Base-by-base conservation (phyloP, 2,113 vertebrate genomes). In the Lophochroa leadbeateri region DNA sequence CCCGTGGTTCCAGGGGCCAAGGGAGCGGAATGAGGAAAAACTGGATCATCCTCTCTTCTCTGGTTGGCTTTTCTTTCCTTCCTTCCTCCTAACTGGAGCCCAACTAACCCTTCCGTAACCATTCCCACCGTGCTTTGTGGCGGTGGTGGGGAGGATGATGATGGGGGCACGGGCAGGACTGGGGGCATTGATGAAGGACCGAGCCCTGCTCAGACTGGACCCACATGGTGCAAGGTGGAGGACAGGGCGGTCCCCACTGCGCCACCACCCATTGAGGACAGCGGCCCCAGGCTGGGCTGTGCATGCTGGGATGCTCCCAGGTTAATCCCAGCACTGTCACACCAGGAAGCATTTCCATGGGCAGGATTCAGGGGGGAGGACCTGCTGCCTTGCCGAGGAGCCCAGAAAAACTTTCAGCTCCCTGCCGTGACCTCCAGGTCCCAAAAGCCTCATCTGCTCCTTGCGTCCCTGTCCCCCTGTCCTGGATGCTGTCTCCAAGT, bases 51-150 rank as follows among this genome's bases (percentile, higher is more conserved):
- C 50, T 92, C 89, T 96, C 80, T 92, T 93, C 91, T 93, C 93
- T 97, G 89, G 82, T 97, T 92, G 88, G 35, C 92, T 97, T 97
- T 95, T 96, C 96, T 72, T 96, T 97, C 58, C 83, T 96, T 95
- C 84, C 69, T 97, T 96, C 70, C 72, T 97, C 78, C 80, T 96
- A 11, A 87, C 70, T 94, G 94, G 84, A 95, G 96, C 96, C 96
- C 95, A 33, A 97, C 97, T 97, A 88, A 94, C 81, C 81, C 88
- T 90, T 95, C 91, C 35, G 9, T 94, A 88, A 93, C 88, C 2
- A 37, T 53, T 91, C 78, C 90, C 95, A 87, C 90, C 44, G 10
- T 91, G 53, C 85, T 68, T 46, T 5, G 31, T 41, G 84, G 72
- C 9, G 23, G 44, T 19, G 63, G 14, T 15, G 64, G 68, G 88